Evolutionary conservation across 1,140 invertebrate genomes (phyloP), one percentile per base, ranked within the genome.

Genomic region (Matsumurasca onukii): DNA sequence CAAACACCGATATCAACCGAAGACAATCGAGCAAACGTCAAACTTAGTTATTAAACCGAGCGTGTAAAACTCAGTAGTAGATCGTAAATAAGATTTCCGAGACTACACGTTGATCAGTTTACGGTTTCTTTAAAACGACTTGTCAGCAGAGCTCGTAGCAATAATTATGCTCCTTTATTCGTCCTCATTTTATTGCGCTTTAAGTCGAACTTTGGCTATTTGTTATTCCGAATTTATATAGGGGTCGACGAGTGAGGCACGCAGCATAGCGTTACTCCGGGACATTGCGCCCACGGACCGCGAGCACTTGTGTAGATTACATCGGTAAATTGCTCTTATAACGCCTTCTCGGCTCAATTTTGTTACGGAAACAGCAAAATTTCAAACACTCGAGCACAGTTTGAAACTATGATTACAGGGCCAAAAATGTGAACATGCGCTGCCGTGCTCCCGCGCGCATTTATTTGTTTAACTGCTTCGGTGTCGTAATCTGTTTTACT

Each of bases 151-250:
- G 30, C 9, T 52, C 49, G 5, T 22, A 27, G 55, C 55, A 59
- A 59, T 59, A 59, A 59, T 59, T 59, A 59, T 59, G 55, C 24
- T 59, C 25, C 24, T 59, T 39, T 39, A 39, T 39, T 59, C 25
- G 55, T 59, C 30, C 55, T 27, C 55, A 59, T 59, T 59, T 59
- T 59, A 59, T 59, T 59, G 30, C 55, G 55, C 24, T 59, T 59
- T 59, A 27, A 59, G 55, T 59, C 25, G 15, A 59, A 59, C 24
- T 59, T 59, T 59, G 48, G 62, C 62, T 65, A 65, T 65, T 48
- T 65, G 39, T 65, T 65, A 65, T 65, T 65, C 62, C 68, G 63
- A 69, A 57, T 51, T 73, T 72, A 71, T 67, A 71, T 30, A 13
- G 20, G 31, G 69, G 74, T 76, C 73, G 55, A 59, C 22, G 25